These are phyloP conservation scores for Poeciliopsis prolifica DNA, from an alignment of 2,113 vertebrate species.

Conservation along the genomic window DNA sequence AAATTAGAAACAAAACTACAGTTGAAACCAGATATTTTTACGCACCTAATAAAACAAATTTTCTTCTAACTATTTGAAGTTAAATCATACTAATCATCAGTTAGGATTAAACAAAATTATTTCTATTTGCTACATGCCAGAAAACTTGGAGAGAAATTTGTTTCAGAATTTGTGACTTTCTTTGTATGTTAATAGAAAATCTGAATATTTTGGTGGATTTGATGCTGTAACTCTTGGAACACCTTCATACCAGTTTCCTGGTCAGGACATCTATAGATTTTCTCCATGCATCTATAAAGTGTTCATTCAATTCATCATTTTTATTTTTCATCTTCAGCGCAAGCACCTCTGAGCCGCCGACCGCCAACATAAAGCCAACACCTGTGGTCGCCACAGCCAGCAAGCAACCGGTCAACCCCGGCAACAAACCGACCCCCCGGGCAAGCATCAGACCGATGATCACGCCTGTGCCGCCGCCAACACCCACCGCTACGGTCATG, in stretches of 20 bases:
- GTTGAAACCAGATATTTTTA: too few relatives aligned
- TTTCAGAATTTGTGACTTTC: too few relatives aligned
- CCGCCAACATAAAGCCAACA: constrained; percentile 98
- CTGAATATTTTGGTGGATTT: too few relatives aligned
- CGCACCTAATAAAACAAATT: too few relatives aligned
- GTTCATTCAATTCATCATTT: neutral
- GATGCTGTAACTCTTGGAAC: neutral
- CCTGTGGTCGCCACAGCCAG: constrained; percentile 92
- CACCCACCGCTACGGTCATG: constrained; percentile 98
- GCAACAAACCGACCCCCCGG: constrained; percentile 94
- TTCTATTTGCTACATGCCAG: too few relatives aligned
- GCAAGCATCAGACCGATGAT: constrained; percentile 99
- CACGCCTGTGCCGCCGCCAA: constrained; percentile 92
- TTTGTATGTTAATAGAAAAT: too few relatives aligned
- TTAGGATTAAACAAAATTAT: too few relatives aligned
- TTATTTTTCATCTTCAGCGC: constrained; percentile 75
- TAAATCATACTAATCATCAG: too few relatives aligned
- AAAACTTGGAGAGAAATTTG: too few relatives aligned
- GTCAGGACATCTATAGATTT: neutral
- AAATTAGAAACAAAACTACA: too few relatives aligned
- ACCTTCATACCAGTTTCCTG: neutral
- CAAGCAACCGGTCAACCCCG: constrained; percentile 92
- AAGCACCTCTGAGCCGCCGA: constrained; percentile 93
- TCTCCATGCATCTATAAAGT: neutral
- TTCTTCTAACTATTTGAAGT: too few relatives aligned